A percentile compares a stretch with the other conserved stretches of the same genome.
These are phyloP conservation scores for Neodiprion lecontei DNA, from an alignment of 1,140 invertebrate species.

Conservation along the genomic window DNA sequence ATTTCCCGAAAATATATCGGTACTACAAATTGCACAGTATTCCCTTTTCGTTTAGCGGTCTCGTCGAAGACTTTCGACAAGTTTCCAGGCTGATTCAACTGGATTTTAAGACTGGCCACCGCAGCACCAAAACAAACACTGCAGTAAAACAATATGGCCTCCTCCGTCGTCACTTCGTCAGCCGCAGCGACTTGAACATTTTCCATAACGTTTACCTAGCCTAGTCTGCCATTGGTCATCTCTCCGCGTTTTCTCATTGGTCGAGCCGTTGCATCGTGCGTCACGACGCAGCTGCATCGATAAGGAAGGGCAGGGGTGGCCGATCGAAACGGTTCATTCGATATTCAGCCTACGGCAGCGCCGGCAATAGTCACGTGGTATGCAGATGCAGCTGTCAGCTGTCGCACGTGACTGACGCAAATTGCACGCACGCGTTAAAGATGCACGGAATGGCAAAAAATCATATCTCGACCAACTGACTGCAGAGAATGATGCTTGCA, in stretches of 20 bases:
- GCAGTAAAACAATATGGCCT: constrained; percentile 48
- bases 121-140: constrained; percentile 53
- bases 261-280: background rate
- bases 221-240: background rate
- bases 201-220: background rate
- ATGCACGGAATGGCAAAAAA: too few relatives aligned
- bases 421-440: too few relatives aligned
- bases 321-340: background rate
- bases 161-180: background rate
- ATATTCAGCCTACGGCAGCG: background rate
- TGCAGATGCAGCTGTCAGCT: background rate
- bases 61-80: background rate
- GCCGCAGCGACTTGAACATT: background rate
- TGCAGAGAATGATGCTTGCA: too few relatives aligned
- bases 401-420: background rate
- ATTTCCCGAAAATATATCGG: background rate
- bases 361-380: background rate
- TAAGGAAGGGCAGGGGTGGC: background rate
- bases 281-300: background rate
- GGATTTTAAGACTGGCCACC: constrained; percentile 12
- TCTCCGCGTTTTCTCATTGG: background rate
- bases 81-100: background rate
- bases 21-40: background rate
- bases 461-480: too few relatives aligned
- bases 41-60: constrained; percentile 22